phyloP scores from a whole-genome alignment of 1,140 invertebrate genomes.

The Apocrypta bakeri region DNA sequence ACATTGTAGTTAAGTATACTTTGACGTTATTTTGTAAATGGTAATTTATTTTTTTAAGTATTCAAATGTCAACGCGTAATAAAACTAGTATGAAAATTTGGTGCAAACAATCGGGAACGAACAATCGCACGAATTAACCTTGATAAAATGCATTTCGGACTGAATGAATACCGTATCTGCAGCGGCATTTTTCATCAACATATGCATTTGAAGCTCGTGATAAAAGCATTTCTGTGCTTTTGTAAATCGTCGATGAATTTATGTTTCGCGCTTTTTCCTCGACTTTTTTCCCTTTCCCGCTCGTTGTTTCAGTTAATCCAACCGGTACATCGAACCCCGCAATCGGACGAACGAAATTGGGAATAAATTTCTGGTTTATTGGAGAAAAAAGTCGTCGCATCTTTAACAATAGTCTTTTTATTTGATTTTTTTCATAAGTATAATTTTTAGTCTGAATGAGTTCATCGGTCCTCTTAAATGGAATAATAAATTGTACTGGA shows the following conservation, averaged over 20 bases:
- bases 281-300: background rate
- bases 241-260: background rate
- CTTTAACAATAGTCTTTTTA: no score
- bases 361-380: background rate
- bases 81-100: no score
- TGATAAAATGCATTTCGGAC: background rate
- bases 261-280: background rate
- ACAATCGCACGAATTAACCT: background rate
- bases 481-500: no score
- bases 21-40: no score
- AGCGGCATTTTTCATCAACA: background rate
- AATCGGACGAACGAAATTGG: background rate
- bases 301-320: background rate
- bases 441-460: no score
- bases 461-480: no score
- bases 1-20: no score
- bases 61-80: no score
- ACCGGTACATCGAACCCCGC: background rate
- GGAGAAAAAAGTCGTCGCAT: background rate
- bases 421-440: no score
- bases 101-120: no score
- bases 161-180: background rate
- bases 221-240: slow-evolving; percentile 2
- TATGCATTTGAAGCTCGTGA: background rate
- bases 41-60: no score